Evolutionary conservation across 2,113 vertebrate species (phyloP), one percentile per base, ranked within the genome.

Genomic region (Microcebus jonahi): DNA sequence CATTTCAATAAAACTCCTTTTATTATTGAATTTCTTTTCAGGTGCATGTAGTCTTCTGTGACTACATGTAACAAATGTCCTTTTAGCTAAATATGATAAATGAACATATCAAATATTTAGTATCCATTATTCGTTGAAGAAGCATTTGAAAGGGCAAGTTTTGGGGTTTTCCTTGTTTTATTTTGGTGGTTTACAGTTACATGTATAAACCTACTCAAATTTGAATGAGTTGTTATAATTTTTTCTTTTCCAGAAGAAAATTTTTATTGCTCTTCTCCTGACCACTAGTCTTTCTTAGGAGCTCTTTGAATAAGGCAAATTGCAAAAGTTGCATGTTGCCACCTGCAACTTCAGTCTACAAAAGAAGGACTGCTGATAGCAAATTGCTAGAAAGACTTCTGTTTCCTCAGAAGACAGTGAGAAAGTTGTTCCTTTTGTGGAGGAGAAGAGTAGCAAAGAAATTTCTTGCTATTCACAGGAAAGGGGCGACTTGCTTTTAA

Each of bases 211-310:
- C 45, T 81, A 79, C 76, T 96, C 53, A 88, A 0, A 88, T 75
- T 92, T 53, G 48, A 13, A 42, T 80, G 76, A 86, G 36, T 85
- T 13, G 57, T 88, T 94, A 45, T 65, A 61, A 61, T 95, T 95
- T 92, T 94, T 34, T 83, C n/a, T 92, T 94, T 94, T 45, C 48
- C 76, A 21, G 84, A 95, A 82, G 75, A 88, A 93, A 88, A 88
- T 80, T 48, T 50, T 34, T 91, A 25, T 67, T 67, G 11, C 57
- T 55, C 31, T 63, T 85, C 23, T 11, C 2, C 42, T 63, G 11
- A 36, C 2, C 6, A 55, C 14, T 18, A 50, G 29, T 57, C 48
- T 85, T 27, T 70, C 36, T 80, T 31, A 70, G 17, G 8, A 34
- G 27, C 36, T n/a, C 59, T 82, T 85, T 27, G 42, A 85, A 65